Conservation (phyloP, 1,140 invertebrate species). For the Choristoneura fumiferana region DNA sequence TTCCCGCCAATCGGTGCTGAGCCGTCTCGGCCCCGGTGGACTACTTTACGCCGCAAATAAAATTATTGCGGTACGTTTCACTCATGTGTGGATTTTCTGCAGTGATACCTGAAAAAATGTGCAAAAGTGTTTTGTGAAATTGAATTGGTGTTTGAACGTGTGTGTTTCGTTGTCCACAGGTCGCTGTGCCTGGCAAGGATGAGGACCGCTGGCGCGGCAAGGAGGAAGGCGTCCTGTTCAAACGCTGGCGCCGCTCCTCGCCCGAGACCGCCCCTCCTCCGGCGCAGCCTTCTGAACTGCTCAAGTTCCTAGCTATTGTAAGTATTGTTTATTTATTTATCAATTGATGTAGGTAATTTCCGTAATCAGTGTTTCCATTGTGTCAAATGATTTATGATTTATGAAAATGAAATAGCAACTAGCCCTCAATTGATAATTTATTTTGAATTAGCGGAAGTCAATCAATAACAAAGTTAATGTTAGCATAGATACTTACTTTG, state of each 20-base stretch:
- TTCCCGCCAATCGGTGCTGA: slow-evolving; percentile 67
- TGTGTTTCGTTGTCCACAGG: slow-evolving; percentile 68
- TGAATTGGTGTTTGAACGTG: slow-evolving; percentile 55
- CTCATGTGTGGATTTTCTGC: slow-evolving; percentile 40
- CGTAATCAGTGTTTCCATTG: no score
- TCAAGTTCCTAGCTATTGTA: slow-evolving; percentile 77
- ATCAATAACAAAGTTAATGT: no score
- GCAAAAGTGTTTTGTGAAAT: slow-evolving; percentile 37
- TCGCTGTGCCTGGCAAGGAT: slow-evolving; percentile 68
- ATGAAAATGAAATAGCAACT: no score
- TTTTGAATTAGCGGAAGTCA: no score
- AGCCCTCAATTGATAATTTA: no score
- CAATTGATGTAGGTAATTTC: no score
- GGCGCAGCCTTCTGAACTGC: slow-evolving; percentile 67
- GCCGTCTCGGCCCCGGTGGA: slow-evolving; percentile 64
- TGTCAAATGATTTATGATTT: no score
- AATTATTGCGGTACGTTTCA: slow-evolving; percentile 72
- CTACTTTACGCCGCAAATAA: slow-evolving; percentile 71
- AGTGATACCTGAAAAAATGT: slow-evolving; percentile 34
- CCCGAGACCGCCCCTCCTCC: slow-evolving; percentile 39
- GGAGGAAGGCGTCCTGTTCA: slow-evolving; percentile 66
- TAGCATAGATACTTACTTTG: no score
- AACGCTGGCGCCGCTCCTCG: slow-evolving; percentile 57
- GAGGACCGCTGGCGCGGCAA: slow-evolving; percentile 69
- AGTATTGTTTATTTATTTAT: slow-evolving; percentile 40